phyloP scores from a whole-genome alignment of 2,888 invertebrate genomes.

The Ophraella communa region DNA sequence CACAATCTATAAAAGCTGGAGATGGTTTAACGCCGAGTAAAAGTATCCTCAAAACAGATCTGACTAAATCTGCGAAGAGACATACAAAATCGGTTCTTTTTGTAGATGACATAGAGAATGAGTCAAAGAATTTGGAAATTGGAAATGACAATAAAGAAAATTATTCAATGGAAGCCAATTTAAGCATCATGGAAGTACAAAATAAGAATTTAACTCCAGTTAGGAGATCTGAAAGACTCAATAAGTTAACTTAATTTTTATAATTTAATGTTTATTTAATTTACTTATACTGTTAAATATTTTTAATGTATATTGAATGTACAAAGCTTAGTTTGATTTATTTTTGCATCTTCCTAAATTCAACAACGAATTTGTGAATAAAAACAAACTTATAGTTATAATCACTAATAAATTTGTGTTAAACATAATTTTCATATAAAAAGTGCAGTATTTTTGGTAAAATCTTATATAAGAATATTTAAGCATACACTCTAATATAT shows the following conservation, averaged over 20 bases:
- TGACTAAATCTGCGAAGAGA: constrained; percentile 35
- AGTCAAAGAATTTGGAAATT: background rate
- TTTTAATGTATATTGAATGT: background rate
- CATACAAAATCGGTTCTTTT: constrained; percentile 44
- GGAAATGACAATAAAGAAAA: constrained; percentile 29
- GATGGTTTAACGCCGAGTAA: constrained; percentile 45
- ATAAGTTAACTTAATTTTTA: constrained; percentile 1
- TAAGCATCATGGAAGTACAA: background rate
- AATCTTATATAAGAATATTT: too few species aligned
- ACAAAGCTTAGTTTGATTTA: background rate
- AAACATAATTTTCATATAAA: too few species aligned
- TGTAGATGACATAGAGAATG: constrained; percentile 31
- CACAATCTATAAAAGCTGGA: constrained; percentile 43
- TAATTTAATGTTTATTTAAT: background rate
- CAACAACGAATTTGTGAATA: too few species aligned
- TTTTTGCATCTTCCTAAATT: background rate
- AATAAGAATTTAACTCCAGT: constrained; percentile 12
- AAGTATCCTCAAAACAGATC: constrained; percentile 46
- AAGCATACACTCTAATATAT: too few species aligned
- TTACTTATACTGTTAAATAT: background rate
- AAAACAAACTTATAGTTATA: too few species aligned
- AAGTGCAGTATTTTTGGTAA: too few species aligned
- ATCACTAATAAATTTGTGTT: too few species aligned
- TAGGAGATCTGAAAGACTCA: constrained; percentile 22
- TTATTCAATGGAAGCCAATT: constrained; percentile 4